These are phyloP conservation scores for Augiades crinisus DNA, from an alignment of 2,888 invertebrate genomes.

Conservation along the genomic window DNA sequence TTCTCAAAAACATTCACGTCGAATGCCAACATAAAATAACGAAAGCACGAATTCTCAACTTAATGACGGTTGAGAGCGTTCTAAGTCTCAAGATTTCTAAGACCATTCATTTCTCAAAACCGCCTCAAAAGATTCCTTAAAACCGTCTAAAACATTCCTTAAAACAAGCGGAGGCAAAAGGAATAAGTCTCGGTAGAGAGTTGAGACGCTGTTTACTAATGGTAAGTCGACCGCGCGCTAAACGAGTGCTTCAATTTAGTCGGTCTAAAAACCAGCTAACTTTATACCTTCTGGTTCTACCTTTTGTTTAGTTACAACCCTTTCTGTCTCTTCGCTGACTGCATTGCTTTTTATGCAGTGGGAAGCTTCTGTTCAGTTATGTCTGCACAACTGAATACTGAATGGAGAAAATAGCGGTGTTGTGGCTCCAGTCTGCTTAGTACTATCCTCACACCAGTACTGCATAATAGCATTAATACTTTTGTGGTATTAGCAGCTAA, in stretches of 20 bases:
- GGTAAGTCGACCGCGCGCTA: background rate
- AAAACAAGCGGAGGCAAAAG: conserved; percentile 11
- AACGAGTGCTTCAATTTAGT: conserved; percentile 12
- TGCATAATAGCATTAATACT: no score
- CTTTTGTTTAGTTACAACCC: no score
- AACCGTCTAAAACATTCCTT: conserved; percentile 16
- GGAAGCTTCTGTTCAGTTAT: no score
- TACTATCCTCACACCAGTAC: no score
- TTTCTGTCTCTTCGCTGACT: no score
- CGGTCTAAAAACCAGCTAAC: conserved; percentile 5
- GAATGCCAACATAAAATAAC: background rate
- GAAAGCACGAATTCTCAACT: conserved; percentile 9
- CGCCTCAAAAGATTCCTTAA: conserved; percentile 10
- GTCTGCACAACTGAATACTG: no score
- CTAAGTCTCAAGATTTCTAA: conserved; percentile 18
- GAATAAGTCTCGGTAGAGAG: background rate
- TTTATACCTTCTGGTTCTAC: background rate
- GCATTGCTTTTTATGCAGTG: background rate
- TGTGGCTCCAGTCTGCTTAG: no score
- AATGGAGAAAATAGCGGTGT: no score
- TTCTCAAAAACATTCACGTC: background rate
- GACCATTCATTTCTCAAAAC: conserved; percentile 18
- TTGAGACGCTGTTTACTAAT: conserved; percentile 6
- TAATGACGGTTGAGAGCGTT: conserved; percentile 19
- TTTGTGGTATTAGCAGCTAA: no score